Evolutionary conservation across 2,797 vertebrate genomes (phyloP).

Genomic region (Allenopithecus nigroviridis): DNA sequence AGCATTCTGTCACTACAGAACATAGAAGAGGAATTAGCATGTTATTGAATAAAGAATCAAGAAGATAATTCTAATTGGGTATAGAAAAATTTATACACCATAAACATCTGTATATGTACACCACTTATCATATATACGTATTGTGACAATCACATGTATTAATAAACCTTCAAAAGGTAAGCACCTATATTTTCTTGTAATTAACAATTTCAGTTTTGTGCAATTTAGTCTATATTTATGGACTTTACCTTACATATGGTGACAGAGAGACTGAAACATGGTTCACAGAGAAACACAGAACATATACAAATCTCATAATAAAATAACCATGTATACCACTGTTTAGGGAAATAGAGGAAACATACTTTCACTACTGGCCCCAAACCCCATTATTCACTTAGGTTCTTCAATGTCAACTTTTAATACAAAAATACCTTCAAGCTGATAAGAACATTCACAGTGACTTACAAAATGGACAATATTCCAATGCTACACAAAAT

Average conservation of each 20-base stretch:
- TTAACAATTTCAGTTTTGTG: constrained; percentile 39
- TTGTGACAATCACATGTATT: constrained; percentile 34
- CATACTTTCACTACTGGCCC: constrained; percentile 31
- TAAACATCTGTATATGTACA: constrained; percentile 45
- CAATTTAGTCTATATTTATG: constrained; percentile 28
- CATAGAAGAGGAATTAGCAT: constrained; percentile 32
- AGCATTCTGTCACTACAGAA: constrained; percentile 36
- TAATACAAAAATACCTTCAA: constrained; percentile 67
- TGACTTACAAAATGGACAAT: constrained; percentile 70
- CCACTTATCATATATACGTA: constrained; percentile 13
- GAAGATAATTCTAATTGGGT: constrained; percentile 47
- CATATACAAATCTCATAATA: constrained; percentile 18
- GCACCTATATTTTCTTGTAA: constrained; percentile 20
- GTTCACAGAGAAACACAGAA: constrained; percentile 47
- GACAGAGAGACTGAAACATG: neutral
- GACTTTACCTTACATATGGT: constrained; percentile 22
- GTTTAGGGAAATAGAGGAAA: constrained; percentile 44
- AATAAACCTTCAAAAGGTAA: constrained; percentile 44
- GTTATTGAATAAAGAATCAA: constrained; percentile 38
- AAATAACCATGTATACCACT: constrained; percentile 18
- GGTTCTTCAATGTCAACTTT: constrained; percentile 53
- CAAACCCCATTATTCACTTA: constrained; percentile 44
- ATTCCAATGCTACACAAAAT: constrained; percentile 62
- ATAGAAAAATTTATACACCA: constrained; percentile 54
- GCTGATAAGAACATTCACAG: constrained; percentile 58